A percentile compares a stretch with the other conserved stretches of the same genome.
These are phyloP conservation scores for Tachina grossa DNA, from an alignment of 2,888 invertebrate species.

Conservation along the genomic window DNA sequence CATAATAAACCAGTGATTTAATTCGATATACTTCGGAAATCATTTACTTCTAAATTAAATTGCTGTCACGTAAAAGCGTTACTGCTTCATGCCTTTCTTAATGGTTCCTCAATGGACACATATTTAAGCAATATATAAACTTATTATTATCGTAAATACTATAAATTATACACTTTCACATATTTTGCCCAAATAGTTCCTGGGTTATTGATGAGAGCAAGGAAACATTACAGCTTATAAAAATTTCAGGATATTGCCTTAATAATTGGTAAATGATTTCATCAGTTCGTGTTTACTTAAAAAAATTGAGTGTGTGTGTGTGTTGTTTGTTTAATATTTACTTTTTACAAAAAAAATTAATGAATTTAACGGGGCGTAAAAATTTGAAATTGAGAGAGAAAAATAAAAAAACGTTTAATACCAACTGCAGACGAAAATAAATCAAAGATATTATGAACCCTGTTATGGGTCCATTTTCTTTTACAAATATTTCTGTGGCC, in stretches of 20 bases:
- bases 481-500: not conserved
- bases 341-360: too few relatives aligned
- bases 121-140: slow-evolving; percentile 1
- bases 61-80: not conserved
- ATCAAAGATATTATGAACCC: not conserved
- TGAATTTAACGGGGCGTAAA: too few relatives aligned
- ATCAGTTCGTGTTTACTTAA: not conserved
- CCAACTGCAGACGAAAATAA: not conserved
- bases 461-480: not conserved
- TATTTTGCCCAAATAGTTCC: not conserved
- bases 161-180: not conserved
- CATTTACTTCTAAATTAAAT: not conserved
- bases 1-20: too few relatives aligned
- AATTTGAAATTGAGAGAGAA: too few relatives aligned
- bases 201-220: not conserved
- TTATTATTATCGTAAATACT: not conserved
- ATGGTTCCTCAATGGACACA: not conserved
- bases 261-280: slow-evolving; percentile 18
- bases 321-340: not conserved
- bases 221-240: slow-evolving; percentile 27
- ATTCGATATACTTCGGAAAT: too few relatives aligned
- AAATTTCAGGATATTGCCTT: not conserved
- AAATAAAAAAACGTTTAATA: too few relatives aligned
- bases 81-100: not conserved
- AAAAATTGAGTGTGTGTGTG: not conserved